phyloP scores from a whole-genome alignment of 1,140 invertebrate genomes.

The Zaprionus ghesquierei region DNA sequence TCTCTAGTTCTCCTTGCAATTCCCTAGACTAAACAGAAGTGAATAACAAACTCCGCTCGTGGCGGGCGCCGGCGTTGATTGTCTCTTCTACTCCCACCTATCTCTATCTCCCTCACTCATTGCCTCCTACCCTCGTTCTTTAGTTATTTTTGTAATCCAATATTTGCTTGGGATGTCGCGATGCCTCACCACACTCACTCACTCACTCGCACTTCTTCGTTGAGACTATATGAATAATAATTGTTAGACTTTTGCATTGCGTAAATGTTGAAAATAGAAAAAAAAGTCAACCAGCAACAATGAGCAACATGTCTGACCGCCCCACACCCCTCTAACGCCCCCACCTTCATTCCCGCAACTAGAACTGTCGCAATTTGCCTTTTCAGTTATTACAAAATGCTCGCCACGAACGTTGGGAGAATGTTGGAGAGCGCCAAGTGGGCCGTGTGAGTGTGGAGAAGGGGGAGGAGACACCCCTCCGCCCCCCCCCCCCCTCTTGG shows the following conservation, averaged over 20 bases:
- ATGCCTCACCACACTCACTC: slow-evolving; percentile 31
- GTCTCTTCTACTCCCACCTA: not conserved
- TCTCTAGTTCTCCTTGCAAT: slow-evolving; percentile 2
- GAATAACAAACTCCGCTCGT: slow-evolving; percentile 14
- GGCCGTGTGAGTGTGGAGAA: too few species aligned
- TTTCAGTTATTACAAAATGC: slow-evolving; percentile 71
- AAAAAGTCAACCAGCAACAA: slow-evolving; percentile 22
- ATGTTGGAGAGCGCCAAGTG: slow-evolving; percentile 1
- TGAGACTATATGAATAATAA: slow-evolving; percentile 51
- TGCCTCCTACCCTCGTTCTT: too few species aligned
- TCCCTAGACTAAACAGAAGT: slow-evolving; percentile 59
- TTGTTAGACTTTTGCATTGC: slow-evolving; percentile 74
- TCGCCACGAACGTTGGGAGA: slow-evolving; percentile 18
- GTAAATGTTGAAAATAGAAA: slow-evolving; percentile 78
- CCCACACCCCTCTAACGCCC: not conserved
- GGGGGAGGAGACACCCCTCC: too few species aligned
- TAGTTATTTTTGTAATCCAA: slow-evolving; percentile 61
- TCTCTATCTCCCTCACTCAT: slow-evolving; percentile 7
- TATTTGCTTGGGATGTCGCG: slow-evolving; percentile 56
- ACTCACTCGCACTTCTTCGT: not conserved
- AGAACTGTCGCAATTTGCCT: slow-evolving; percentile 73
- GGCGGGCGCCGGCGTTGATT: slow-evolving; percentile 21
- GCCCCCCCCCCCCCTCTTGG: too few species aligned
- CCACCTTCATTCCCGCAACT: slow-evolving; percentile 8
- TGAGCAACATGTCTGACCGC: not conserved